Evolutionary conservation across 2,797 vertebrate genomes (phyloP), one percentile per base, ranked within the genome.

Genomic region (Pipistrellus nathusii): DNA sequence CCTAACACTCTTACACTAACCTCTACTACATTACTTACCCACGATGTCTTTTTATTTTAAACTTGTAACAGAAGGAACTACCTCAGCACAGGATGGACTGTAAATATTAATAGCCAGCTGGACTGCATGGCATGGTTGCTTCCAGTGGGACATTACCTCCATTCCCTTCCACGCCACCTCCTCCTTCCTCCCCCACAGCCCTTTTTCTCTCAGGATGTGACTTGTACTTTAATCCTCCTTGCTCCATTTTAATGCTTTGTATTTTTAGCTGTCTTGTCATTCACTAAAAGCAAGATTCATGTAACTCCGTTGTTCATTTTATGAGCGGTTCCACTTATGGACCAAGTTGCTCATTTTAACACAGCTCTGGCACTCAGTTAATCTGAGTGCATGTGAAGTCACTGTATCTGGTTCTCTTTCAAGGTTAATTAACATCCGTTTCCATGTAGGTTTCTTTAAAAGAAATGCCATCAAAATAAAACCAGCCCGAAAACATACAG

Each of bases 221-320:
- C 85, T 76, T 77, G 75, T 62, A 10, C 87, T 85, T 53, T 95
- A 93, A 95, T 55, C 13, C 46, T 91, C 91, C 77, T 93, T 91
- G 21, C 68, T 92, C 30, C 1, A 2, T 95, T 96, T 57, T n/a
- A 88, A 35, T 85, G 57, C 92, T 95, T 88, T 95, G n/a, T 97
- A 96, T 96, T 97, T 97, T 97, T 92, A 95, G 94, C 69, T 90
- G 44, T 55, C 84, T 80, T 48, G 53, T 95, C 93, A 93, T 82
- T 95, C 75, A 44, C 78, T 85, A 75, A 93, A 90, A 77, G 48
- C 32, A 88, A 93, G 77, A 57, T 77, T 80, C 73, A 71, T 6
- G 38, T 20, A 94, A 84, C 21, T 68, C 62, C 18, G 10, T 80
- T 71, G 55, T 53, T 92, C 46, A 20, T 66, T 89, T 62, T 35